Evolutionary conservation across 1,140 invertebrate genomes (phyloP).

Genomic region (Solenopsis fugax): DNA sequence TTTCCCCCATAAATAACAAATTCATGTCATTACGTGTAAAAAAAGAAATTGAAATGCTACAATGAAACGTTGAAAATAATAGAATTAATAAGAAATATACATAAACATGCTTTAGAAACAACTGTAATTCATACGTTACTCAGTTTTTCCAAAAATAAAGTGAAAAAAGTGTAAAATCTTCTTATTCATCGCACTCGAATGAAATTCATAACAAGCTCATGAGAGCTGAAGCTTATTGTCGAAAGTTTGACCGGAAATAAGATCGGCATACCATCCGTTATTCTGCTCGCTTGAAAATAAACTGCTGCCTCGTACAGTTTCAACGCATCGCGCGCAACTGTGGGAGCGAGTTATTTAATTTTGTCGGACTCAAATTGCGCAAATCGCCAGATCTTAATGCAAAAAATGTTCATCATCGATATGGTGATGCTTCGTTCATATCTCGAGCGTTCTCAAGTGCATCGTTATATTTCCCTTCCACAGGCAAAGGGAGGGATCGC

Average conservation of each 20-base stretch:
- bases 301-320: slow-evolving; percentile 43
- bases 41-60: background rate
- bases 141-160: slow-evolving; percentile 19
- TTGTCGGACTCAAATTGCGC: slow-evolving; percentile 44
- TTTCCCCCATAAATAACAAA: background rate
- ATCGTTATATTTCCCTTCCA: slow-evolving; percentile 43
- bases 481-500: background rate
- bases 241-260: slow-evolving; percentile 59
- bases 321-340: background rate
- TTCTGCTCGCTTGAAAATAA: slow-evolving; percentile 59
- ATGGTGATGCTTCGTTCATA: slow-evolving; percentile 12
- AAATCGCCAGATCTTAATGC: slow-evolving; percentile 21
- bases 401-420: slow-evolving; percentile 19
- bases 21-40: background rate
- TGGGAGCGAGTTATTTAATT: slow-evolving; percentile 61
- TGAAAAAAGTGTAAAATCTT: background rate
- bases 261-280: slow-evolving; percentile 7
- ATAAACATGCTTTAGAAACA: background rate
- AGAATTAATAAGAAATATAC: background rate
- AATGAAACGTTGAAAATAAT: background rate
- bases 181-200: background rate
- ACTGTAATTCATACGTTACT: background rate
- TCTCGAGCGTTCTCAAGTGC: background rate
- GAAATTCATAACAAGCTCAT: slow-evolving; percentile 36
- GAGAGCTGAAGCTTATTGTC: slow-evolving; percentile 49